These are phyloP conservation scores for Pantelozetes paolii DNA, from an alignment of 2,888 invertebrate species.

Conservation along the genomic window DNA sequence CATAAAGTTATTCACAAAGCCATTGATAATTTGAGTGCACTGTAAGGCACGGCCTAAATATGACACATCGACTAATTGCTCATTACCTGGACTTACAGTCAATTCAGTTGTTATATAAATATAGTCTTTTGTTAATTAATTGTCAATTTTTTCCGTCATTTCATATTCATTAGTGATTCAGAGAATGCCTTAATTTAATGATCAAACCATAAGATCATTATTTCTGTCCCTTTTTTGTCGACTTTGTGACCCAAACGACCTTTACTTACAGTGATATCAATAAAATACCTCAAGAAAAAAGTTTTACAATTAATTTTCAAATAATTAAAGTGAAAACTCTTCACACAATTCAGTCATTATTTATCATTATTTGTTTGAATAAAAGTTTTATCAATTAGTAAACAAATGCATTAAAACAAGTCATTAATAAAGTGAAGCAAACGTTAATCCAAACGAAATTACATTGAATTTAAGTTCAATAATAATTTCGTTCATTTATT, in stretches of 20 bases:
- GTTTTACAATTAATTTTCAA: too few species aligned
- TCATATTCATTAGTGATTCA: not conserved
- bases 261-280: too few species aligned
- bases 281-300: too few species aligned
- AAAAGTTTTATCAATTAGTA: too few species aligned
- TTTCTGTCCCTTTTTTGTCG: too few species aligned
- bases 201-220: not conserved
- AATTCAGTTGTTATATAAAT: not conserved
- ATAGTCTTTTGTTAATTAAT: not conserved
- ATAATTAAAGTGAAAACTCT: too few species aligned
- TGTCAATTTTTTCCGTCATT: not conserved
- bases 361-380: too few species aligned
- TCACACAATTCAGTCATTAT: too few species aligned
- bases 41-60: not conserved
- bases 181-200: not conserved
- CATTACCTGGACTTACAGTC: not conserved
- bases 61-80: slow-evolving; percentile 6
- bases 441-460: not conserved
- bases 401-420: not conserved
- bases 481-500: not conserved
- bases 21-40: not conserved
- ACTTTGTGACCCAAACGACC: too few species aligned
- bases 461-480: not conserved
- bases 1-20: not conserved
- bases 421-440: not conserved